Evolutionary conservation across 2,888 invertebrate species (phyloP).

Genomic region (Philonicus albiceps): DNA sequence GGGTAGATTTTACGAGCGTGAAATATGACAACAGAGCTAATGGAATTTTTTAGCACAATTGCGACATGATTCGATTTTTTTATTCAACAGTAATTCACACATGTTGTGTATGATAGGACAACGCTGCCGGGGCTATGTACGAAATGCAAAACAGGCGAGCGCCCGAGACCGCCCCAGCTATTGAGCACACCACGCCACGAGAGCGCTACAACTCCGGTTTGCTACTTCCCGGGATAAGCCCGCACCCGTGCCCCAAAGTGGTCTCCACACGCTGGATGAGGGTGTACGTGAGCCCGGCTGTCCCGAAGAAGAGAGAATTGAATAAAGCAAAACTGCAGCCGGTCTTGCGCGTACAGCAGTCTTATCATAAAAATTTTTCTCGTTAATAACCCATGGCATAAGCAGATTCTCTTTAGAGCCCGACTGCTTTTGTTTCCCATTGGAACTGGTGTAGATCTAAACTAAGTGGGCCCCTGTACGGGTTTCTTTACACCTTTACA

Average conservation of each 20-base stretch:
- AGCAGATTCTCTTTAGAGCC: background rate
- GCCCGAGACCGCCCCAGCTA: background rate
- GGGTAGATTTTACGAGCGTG: background rate
- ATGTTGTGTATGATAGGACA: background rate
- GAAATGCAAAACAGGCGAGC: constrained; percentile 18
- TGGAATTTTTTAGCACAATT: constrained; percentile 25
- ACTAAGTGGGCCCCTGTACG: background rate
- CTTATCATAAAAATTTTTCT: background rate
- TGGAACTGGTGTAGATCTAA: background rate
- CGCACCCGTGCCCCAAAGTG: background rate
- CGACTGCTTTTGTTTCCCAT: background rate
- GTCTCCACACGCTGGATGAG: background rate
- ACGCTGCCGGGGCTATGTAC: background rate
- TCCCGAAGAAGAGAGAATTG: background rate
- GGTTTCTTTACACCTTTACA: background rate
- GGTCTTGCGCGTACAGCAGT: background rate
- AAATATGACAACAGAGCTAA: constrained; percentile 31
- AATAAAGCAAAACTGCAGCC: background rate
- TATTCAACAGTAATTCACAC: background rate
- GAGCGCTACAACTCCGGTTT: background rate
- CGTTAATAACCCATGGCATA: background rate
- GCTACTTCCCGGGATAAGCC: background rate
- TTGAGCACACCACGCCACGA: background rate
- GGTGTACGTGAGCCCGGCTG: background rate
- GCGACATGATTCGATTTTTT: constrained; percentile 25